These are phyloP conservation scores for Caenorhabditis panamensis DNA, from an alignment of 2,888 invertebrate genomes.

Conservation along the genomic window DNA sequence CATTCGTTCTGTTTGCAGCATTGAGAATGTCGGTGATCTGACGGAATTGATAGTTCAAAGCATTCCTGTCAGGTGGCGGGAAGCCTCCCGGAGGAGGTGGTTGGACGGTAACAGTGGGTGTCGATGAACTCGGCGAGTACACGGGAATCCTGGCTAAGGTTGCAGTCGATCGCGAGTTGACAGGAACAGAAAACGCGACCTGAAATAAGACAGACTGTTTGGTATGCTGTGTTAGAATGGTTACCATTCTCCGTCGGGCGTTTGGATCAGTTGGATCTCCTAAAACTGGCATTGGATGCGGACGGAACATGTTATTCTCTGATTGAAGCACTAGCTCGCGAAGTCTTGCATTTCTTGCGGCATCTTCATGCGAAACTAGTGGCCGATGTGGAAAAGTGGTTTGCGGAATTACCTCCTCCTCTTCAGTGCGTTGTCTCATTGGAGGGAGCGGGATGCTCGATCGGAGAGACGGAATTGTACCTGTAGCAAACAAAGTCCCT, in stretches of 20 bases:
- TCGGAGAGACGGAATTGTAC: no score
- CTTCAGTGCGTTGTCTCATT: no score
- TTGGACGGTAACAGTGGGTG: background rate
- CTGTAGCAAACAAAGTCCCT: no score
- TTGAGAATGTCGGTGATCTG: no score
- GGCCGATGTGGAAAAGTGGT: no score
- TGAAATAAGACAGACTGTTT: background rate
- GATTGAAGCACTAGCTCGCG: background rate
- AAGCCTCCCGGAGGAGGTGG: background rate
- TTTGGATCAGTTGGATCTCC: background rate
- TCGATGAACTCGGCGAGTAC: background rate
- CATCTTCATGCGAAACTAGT: no score
- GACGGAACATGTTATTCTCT: background rate
- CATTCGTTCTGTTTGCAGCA: no score
- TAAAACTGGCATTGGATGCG: background rate
- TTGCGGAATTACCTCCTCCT: no score
- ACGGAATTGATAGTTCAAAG: background rate
- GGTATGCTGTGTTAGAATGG: no score
- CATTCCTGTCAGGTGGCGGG: background rate
- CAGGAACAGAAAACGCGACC: background rate
- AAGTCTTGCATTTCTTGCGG: no score
- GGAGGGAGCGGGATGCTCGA: no score
- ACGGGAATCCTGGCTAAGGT: background rate
- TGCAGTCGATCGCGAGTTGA: background rate
- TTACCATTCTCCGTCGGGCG: background rate